Base-by-base conservation (phyloP, 2,888 invertebrate species). In the Eulithis testata region DNA sequence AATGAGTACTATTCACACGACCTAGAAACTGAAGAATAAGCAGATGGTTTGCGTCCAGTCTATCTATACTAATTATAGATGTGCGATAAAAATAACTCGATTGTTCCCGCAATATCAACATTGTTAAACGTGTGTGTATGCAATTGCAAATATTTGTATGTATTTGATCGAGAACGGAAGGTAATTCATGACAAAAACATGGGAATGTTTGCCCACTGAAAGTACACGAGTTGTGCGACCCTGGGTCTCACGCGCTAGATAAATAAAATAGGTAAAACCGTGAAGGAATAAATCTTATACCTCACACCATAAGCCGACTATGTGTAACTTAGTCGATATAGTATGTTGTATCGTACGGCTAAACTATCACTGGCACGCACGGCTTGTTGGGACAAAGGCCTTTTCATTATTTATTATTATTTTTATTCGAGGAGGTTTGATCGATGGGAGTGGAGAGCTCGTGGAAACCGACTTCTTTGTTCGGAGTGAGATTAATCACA, bases 351-450 rank as follows among this genome's bases (percentile, higher is more conserved):
- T 68, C 45, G 67, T 60, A 67, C 59, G 75, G 71, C 80, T 78
- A 82, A 87, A 88, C 85, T 89, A 87, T 84, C 81, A 83, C 81
- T 82, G 85, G 83, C 89, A 87, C 88, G 88, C 89, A 87, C 87
- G 80, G 81, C 82, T 82, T 83, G 83, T 84, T 84, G 82, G 85
- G 86, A 90, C 90, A 90, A 89, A 87, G 81, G 84, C 85, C 84
- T 65, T 72, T 71, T 73, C 71, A 72, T 88, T 90, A 89, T 88
- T 90, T 89, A 90, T 90, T 89, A 91, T 90, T 91, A 90, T 91
- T 91, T 90, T 91, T 91, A 91, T 91, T 88, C 84, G 85, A 85
- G 83, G 84, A 85, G 87, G 85, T 84, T 86, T 91, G 91, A 92
- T 92, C 90, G 92, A 93, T 93, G 83, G 85, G 64, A 66, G 73